phyloP scores from a whole-genome alignment of 2,888 invertebrate species.

The Coenonympha arcania region DNA sequence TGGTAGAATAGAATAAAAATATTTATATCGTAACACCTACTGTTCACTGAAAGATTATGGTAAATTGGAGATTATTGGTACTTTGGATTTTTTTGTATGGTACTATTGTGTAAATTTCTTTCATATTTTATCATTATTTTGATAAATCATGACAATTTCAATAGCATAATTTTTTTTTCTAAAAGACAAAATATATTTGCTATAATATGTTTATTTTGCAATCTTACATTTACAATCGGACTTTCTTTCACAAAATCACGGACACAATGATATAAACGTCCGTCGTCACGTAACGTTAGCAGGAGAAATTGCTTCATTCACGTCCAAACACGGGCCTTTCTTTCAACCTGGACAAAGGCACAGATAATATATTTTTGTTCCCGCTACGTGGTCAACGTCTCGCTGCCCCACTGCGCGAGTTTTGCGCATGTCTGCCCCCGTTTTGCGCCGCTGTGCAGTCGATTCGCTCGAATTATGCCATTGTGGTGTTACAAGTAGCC shows the following conservation, averaged over 20 bases:
- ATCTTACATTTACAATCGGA: neutral
- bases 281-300: neutral
- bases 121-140: no score
- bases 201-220: no score
- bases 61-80: no score
- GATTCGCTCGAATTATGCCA: slow-evolving; percentile 46
- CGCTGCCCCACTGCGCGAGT: slow-evolving; percentile 32
- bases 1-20: no score
- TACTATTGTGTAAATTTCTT: no score
- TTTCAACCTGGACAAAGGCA: slow-evolving; percentile 3
- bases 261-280: neutral
- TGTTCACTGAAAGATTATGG: no score
- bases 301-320: slow-evolving; percentile 10
- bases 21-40: no score
- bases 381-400: slow-evolving; percentile 19
- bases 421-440: slow-evolving; percentile 54
- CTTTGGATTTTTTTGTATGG: no score
- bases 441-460: slow-evolving; percentile 36
- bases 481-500: slow-evolving; percentile 64
- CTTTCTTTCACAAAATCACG: neutral
- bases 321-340: slow-evolving; percentile 10
- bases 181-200: no score
- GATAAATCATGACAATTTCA: no score
- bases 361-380: slow-evolving; percentile 9
- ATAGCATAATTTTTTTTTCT: no score